Evolutionary conservation across 2,888 invertebrate species (phyloP), one percentile per base, ranked within the genome.

Genomic region (Caenorhabditis japonica): DNA sequence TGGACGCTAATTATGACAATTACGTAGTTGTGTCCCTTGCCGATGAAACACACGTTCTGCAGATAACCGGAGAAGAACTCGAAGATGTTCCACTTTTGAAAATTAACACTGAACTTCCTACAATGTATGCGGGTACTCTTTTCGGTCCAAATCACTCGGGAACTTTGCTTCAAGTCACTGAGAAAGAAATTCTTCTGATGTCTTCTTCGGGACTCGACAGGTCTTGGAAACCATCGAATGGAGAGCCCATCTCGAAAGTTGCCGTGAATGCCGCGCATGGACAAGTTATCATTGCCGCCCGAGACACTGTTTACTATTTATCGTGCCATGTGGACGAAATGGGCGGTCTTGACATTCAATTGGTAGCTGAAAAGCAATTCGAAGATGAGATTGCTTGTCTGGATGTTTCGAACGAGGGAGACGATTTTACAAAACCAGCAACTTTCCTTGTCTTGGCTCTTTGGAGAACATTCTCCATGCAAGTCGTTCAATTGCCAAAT

Each of bases 381-480:
- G 93, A 94, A 25, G 93, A 95, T 85, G 97, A 99, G 89, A 93
- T 97, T 43, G 96, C 99, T 4, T 99, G 97, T 88, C 89, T 99
- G 58, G 97, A 97, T 89, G 92, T 97, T 51, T 94, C 94, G 2
- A 94, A 95, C 1, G 87, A 93, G 17, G 83, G 43, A 46, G 75
- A 71, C 44, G 76, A 76, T 56, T 15, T 19, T 15, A 55, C 13
- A 2, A 41, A 69, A 15, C 60, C 72, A 8, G 77, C 77, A 0
- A 91, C 92, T 55, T 90, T 95, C 69, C 92, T 94, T 36, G 95
- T 95, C 15, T 94, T 97, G 10, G 97, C 97, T 0, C 90, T 97
- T 47, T 99, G 99, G 99, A 96, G 94, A 0, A 96, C 97, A 87
- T 95, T 97, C 84, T 95, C 95, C 0, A 94, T 94, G 33, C 91